phyloP scores from a whole-genome alignment of 2,797 vertebrate genomes.

The Smutsia temminckii region DNA sequence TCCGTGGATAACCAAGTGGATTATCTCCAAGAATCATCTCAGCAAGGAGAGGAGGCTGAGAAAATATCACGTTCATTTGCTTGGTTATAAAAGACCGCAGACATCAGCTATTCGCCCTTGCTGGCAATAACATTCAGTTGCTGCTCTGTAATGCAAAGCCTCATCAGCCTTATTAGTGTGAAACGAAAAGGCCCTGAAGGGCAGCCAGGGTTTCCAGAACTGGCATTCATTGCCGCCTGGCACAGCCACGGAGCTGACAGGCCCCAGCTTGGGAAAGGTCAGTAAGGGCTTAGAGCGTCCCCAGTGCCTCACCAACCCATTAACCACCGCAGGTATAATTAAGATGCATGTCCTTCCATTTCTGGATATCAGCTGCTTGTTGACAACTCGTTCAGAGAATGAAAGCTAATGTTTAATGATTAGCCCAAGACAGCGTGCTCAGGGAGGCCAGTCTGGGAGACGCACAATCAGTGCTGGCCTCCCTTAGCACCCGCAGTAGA shows the following conservation, averaged over 20 bases:
- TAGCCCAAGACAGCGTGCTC: not conserved
- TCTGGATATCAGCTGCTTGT: not conserved
- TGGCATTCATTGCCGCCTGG: not conserved
- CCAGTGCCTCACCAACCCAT: not conserved
- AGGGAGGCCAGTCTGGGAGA: not conserved
- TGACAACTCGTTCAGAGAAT: not conserved
- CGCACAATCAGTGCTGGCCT: not conserved
- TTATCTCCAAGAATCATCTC: slow-evolving; percentile 57
- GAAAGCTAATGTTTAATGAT: slow-evolving; percentile 39
- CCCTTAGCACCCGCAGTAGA: not conserved
- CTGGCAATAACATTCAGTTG: slow-evolving; percentile 9
- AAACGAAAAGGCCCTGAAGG: slow-evolving; percentile 35
- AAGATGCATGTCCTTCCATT: not conserved
- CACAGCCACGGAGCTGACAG: not conserved
- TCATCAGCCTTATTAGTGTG: slow-evolving; percentile 33
- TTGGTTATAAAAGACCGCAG: slow-evolving; percentile 34
- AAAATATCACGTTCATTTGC: not conserved
- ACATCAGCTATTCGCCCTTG: not conserved
- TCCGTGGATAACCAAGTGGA: slow-evolving; percentile 39
- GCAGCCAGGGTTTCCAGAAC: slow-evolving; percentile 3
- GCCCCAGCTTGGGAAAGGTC: slow-evolving; percentile 35
- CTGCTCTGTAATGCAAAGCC: not conserved
- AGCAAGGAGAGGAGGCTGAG: slow-evolving; percentile 4
- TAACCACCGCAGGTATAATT: not conserved
- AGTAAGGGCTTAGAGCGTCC: not conserved